phyloP scores from a whole-genome alignment of 35 echinoderm and acorn worm genomes.

The Chiridota heheva region DNA sequence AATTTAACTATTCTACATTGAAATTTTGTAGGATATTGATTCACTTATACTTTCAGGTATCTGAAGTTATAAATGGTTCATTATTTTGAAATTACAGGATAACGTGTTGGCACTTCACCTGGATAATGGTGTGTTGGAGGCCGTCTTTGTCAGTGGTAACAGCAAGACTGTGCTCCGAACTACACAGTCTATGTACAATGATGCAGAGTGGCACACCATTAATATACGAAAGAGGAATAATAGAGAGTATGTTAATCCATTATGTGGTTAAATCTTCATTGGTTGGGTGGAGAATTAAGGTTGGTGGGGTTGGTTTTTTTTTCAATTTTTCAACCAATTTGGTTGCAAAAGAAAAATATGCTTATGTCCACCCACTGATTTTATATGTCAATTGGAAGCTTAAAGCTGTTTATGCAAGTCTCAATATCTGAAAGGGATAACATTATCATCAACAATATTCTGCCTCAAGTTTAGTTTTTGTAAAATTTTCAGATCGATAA shows the following conservation, averaged over 20 bases:
- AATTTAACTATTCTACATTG: no score
- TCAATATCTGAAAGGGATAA: no score
- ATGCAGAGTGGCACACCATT: conserved; percentile 77
- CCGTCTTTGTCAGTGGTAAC: conserved; percentile 19
- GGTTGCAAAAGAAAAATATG: background rate
- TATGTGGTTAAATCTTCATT: background rate
- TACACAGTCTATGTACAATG: conserved; percentile 34
- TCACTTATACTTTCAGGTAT: no score
- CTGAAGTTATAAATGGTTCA: no score
- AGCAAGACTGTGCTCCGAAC: conserved; percentile 6
- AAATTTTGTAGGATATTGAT: no score
- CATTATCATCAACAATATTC: no score
- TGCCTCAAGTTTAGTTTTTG: no score
- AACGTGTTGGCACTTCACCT: conserved; percentile 36
- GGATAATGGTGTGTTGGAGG: conserved; percentile 40
- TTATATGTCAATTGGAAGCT: background rate
- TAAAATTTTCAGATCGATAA: no score
- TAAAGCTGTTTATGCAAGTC: background rate
- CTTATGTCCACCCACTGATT: background rate
- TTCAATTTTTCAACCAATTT: background rate
- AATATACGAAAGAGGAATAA: background rate
- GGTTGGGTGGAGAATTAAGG: background rate
- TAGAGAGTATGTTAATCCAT: background rate
- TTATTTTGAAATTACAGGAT: no score
- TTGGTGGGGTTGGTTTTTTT: background rate